Conservation (phyloP, 2,888 invertebrate species). For the Nomada lathburiana region DNA sequence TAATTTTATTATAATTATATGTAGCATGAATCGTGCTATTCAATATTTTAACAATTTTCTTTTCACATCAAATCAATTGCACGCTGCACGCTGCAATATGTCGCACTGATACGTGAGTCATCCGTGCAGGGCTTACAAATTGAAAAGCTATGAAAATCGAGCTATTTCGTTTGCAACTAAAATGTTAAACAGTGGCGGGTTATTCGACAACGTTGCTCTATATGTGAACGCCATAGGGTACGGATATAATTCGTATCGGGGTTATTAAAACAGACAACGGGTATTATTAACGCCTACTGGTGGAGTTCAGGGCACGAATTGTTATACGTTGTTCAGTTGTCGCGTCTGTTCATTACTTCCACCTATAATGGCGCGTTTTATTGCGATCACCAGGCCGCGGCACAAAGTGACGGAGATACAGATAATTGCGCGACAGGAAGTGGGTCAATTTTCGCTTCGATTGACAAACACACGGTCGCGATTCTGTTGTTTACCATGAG, state of each 20-base stretch:
- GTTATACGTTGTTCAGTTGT: conserved; percentile 28
- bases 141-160: no score
- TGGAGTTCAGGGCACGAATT: conserved; percentile 6
- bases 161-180: no score
- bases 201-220: no score
- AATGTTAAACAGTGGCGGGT: no score
- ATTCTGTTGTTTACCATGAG: conserved; percentile 36
- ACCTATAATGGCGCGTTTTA: conserved; percentile 38
- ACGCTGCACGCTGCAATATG: no score
- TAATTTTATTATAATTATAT: no score
- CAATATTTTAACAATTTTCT: no score
- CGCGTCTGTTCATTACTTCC: conserved; percentile 29
- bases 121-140: no score
- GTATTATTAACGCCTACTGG: background rate
- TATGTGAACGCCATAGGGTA: no score
- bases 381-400: conserved; percentile 30
- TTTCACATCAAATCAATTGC: no score
- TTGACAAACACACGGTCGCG: conserved; percentile 41
- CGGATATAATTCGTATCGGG: background rate
- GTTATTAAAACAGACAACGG: background rate
- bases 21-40: no score
- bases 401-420: conserved; percentile 48
- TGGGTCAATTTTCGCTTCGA: conserved; percentile 54
- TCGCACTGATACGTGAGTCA: no score
- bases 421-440: conserved; percentile 49